Evolutionary conservation across 2,797 vertebrate genomes (phyloP), one percentile per base, ranked within the genome.

Genomic region (Hozukius guyotensis): DNA sequence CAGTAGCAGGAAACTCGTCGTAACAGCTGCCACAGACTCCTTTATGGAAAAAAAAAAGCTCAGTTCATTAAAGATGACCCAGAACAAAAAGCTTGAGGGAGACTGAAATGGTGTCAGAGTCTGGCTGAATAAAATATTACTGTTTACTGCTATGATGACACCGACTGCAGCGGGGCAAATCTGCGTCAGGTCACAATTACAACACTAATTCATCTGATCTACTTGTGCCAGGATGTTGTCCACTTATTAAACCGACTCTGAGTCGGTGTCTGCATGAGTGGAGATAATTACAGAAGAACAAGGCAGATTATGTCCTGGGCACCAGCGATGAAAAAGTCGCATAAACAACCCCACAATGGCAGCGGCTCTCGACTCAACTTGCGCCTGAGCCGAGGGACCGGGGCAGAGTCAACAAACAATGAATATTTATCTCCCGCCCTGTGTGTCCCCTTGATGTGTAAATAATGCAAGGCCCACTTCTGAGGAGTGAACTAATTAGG

Each of bases 391-490:
- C 49, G 25, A 87, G 92, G 91, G 93, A 93, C 78, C 32, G 34
- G 81, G 87, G 84, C 89, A 78, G 82, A 95, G 92, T 94, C 93
- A 95, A 95, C 94, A 95, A 94, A 92, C 88, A 86, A 94, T 94
- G 93, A 96, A 96, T 96, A 96, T 96, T 96, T 92, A 95, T 95
- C 74, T 89, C 80, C 71, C 75, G 60, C 85, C 90, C 90, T 27
- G 82, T 75, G 81, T 86, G 91, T 93, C 88, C 82, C 90, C 94
- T 95, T 95, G 95, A 95, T 94, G 93, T 96, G 94, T 95, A 95
- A 96, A 96, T 96, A 95, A 94, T 93, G 91, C 94, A 91, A 75
- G 82, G 88, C 91, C 90, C 92, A 93, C 91, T 95, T 94, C 90
- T 90, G 82, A 90, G 83, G 86, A 92, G 89, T 64, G 81, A 88